Evolutionary conservation across 37 sponge, comb jelly and placozoan genomes (phyloP).

Genomic region (Ianthella basta): DNA sequence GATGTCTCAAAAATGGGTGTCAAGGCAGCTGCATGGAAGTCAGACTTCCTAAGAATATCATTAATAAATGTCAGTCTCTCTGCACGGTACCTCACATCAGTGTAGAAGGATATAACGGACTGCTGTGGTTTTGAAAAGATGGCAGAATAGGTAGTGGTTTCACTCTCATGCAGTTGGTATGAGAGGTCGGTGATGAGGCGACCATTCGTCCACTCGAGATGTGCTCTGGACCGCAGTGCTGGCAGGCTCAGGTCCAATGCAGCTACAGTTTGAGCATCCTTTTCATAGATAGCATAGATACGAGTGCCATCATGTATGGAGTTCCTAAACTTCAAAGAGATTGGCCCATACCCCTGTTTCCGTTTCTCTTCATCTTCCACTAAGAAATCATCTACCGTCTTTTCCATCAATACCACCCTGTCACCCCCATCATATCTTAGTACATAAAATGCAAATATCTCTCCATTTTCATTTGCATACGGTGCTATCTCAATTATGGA

Average conservation of each 20-base stretch:
- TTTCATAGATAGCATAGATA: conserved; percentile 17
- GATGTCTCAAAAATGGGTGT: not conserved
- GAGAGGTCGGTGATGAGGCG: not conserved
- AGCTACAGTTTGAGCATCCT: not conserved
- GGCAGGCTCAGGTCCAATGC: not conserved
- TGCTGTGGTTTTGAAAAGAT: not conserved
- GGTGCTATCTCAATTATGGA: not conserved
- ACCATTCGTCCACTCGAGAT: not conserved
- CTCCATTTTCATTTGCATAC: not conserved
- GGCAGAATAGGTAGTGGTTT: not conserved
- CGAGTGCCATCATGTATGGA: not conserved
- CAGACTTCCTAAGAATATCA: not conserved
- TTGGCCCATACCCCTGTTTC: not conserved
- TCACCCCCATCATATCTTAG: not conserved
- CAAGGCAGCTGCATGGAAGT: not conserved
- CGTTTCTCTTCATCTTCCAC: not conserved
- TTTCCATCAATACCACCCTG: not conserved
- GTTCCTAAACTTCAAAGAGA: not conserved
- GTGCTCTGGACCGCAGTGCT: not conserved
- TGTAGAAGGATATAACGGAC: not conserved
- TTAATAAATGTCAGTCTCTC: not conserved
- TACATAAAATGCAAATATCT: not conserved
- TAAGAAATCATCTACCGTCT: not conserved
- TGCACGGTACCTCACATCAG: not conserved
- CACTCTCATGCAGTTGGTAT: not conserved